Evolutionary conservation across 92 coral and sea anemone species (phyloP), one percentile per base, ranked within the genome.

Genomic region (Parazoanthus darwini): DNA sequence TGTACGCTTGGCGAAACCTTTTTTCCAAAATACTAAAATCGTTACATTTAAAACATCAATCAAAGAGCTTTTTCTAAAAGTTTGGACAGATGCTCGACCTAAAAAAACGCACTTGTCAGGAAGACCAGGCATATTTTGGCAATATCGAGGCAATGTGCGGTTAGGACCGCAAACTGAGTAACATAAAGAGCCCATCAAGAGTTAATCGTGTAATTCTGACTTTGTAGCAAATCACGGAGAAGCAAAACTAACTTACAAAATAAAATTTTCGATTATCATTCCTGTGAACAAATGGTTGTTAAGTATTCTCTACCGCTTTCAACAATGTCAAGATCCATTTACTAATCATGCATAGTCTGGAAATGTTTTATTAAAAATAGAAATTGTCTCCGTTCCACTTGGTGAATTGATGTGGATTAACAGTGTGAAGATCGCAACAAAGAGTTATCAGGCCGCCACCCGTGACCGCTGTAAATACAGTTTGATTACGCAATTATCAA

Each of bases 401-500:
- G 76, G 18, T 23, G 37, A 46, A 5, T 7, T 18, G 77, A 38
- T 70, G 77, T 48, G n/a, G 51, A 42, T 43, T 78, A 83, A 48
- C 15, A 68, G 35, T 20, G 77, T 79, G 43, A 46, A 46, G 63
- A 33, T 10, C 18, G 43, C 36, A 83, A 84, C 79, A 84, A 71
- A n/a, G 65, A 20, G 25, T 46, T 82, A 22, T 70, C 44, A 37
- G 48, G 22, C 87, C 87, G 22, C 87, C 87, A 84, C 58, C 79
- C 87, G 36, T 33, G 44, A 15, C 86, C 36, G 79, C 79, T 84
- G 79, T 84, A 71, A 84, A 84, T 48, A 84, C 87, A 84, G 23
- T 84, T 33, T 84, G 79, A 84, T 84, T 84, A 72, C 87, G 87
- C 87, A 38, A 84, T 84, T 84, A 84, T 50, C 44, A 71, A 46